A percentile compares a stretch with the other conserved stretches of the same genome.
Evolutionary conservation across 2,888 invertebrate species (phyloP).

Genomic region (Agrilus cyanescens): DNA sequence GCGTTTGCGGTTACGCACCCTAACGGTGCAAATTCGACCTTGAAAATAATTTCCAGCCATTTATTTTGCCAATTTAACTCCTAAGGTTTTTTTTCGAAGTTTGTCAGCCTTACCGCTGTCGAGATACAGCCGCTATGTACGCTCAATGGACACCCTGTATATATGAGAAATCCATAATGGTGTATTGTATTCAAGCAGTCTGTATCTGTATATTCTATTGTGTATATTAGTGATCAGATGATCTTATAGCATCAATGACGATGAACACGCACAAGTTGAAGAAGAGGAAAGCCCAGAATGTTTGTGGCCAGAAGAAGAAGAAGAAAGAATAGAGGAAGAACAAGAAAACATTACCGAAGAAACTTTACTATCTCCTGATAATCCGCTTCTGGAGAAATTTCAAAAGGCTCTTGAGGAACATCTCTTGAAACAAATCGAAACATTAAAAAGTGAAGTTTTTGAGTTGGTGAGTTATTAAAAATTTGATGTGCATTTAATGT

Average conservation of each 20-base stretch:
- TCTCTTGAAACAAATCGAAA: conserved; percentile 50
- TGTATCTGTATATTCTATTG: no score
- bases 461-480: conserved; percentile 44
- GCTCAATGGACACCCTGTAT: no score
- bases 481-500: neutral
- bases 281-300: conserved; percentile 1
- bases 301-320: neutral
- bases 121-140: no score
- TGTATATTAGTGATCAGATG: no score
- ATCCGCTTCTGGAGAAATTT: conserved; percentile 62
- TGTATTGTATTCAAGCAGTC: no score
- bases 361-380: conserved; percentile 53
- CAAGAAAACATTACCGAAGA: conserved; percentile 24
- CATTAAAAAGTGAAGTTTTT: conserved; percentile 52
- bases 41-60: no score
- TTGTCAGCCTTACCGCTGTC: no score
- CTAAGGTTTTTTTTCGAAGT: no score
- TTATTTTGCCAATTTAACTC: no score
- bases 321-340: neutral
- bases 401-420: conserved; percentile 57
- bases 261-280: neutral
- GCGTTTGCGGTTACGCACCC: no score
- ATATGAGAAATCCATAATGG: no score
- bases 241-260: neutral
- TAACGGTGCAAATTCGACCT: no score